phyloP scores from a whole-genome alignment of 2,888 invertebrate species.

The Latrodectus hesperus region DNA sequence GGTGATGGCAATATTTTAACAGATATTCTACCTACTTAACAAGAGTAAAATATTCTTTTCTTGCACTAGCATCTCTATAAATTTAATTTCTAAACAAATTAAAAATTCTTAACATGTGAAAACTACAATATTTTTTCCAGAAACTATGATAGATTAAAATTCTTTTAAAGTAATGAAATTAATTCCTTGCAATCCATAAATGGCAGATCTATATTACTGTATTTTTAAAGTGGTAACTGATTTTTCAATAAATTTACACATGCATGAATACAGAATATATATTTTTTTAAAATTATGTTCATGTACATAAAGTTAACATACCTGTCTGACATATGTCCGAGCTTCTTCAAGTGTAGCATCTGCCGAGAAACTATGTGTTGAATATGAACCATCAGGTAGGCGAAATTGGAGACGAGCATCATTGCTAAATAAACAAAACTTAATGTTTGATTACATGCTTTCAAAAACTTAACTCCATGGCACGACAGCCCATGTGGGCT shows the following conservation, averaged over 20 bases:
- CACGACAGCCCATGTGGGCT: no score
- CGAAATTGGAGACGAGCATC: conserved; percentile 88
- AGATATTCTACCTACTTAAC: no score
- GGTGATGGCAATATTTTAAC: no score
- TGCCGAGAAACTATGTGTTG: conserved; percentile 84
- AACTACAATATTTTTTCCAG: no score
- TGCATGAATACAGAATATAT: not conserved
- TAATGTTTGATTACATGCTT: no score
- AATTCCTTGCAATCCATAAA: not conserved
- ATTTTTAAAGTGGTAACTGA: not conserved
- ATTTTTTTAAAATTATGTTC: not conserved
- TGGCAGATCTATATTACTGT: not conserved
- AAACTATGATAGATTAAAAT: conserved; percentile 1
- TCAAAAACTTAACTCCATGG: no score
- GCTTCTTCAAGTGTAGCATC: conserved; percentile 80
- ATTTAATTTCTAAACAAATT: no score
- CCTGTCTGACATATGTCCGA: conserved; percentile 71
- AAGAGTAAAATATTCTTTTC: no score
- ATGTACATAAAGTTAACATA: conserved; percentile 3
- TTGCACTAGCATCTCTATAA: no score
- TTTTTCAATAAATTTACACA: no score
- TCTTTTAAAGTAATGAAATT: not conserved
- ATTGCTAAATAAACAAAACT: conserved; percentile 74
- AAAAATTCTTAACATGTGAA: no score
- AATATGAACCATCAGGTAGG: conserved; percentile 85